Percentiles rank a stretch among this genome's conserved stretches.
Conservation (phyloP, 1,140 invertebrate genomes). For the Eubasilissa regina region DNA sequence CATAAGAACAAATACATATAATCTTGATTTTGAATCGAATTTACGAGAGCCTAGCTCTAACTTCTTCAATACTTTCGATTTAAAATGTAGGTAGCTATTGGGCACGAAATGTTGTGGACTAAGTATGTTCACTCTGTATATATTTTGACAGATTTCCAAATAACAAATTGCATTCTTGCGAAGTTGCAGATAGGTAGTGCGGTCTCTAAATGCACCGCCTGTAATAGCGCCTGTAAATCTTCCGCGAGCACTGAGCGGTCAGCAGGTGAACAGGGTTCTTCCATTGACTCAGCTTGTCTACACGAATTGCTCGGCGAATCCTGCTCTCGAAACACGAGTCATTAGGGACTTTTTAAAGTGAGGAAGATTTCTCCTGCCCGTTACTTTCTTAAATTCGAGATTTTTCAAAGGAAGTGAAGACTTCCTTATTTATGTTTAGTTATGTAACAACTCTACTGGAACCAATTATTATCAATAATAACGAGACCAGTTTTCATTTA, state of each 20-base stretch:
- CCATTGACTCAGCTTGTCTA: constrained; percentile 20
- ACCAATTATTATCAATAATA: not conserved
- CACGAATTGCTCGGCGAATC: constrained; percentile 8
- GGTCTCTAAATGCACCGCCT: not conserved
- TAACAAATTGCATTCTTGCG: not conserved
- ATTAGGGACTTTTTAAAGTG: not conserved
- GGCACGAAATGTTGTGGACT: no score
- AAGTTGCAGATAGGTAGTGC: not conserved
- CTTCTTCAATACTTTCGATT: no score
- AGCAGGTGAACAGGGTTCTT: constrained; percentile 8
- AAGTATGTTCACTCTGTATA: not conserved
- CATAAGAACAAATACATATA: no score
- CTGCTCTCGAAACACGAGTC: not conserved
- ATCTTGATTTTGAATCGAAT: no score
- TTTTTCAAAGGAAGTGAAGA: not conserved
- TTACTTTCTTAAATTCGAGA: not conserved
- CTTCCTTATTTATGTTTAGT: no score
- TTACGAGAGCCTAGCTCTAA: no score
- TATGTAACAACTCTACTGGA: not conserved
- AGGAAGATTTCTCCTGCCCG: not conserved
- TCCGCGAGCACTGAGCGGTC: not conserved
- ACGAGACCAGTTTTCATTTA: no score
- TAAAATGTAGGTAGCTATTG: no score
- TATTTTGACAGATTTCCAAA: not conserved
- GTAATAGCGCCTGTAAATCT: constrained; percentile 24